Conservation (phyloP, 2,888 invertebrate genomes). For the Mesorhabditis belari region DNA sequence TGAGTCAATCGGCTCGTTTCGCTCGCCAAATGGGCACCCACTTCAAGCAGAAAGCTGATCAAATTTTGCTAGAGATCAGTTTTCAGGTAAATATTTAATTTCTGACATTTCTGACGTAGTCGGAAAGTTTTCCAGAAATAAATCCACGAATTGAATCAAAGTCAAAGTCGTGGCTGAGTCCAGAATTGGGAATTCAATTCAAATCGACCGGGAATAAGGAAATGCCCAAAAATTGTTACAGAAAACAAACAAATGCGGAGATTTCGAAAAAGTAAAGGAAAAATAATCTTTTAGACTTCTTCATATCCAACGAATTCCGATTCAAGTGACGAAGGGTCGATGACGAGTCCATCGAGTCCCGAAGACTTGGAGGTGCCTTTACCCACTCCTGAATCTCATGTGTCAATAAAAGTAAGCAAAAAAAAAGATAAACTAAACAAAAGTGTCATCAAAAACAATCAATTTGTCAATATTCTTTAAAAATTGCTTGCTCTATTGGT, state of each 20-base stretch:
- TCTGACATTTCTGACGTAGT: neutral
- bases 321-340: conserved; percentile 33
- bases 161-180: too few species aligned
- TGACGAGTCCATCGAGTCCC: conserved; percentile 4
- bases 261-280: neutral
- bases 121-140: too few species aligned
- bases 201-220: neutral
- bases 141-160: too few species aligned
- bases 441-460: neutral
- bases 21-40: conserved; percentile 46
- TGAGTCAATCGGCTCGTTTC: conserved; percentile 49
- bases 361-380: neutral
- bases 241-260: too few species aligned
- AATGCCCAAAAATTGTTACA: neutral
- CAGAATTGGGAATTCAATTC: too few species aligned
- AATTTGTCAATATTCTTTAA: neutral
- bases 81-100: conserved; percentile 31
- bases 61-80: conserved; percentile 47
- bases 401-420: neutral
- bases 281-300: conserved; percentile 39
- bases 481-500: too few species aligned
- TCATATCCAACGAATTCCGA: conserved; percentile 45
- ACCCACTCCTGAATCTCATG: neutral
- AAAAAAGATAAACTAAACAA: neutral
- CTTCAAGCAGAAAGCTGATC: conserved; percentile 46